Conservation (phyloP, 1,140 invertebrate genomes). For the Drosophila takahashii region DNA sequence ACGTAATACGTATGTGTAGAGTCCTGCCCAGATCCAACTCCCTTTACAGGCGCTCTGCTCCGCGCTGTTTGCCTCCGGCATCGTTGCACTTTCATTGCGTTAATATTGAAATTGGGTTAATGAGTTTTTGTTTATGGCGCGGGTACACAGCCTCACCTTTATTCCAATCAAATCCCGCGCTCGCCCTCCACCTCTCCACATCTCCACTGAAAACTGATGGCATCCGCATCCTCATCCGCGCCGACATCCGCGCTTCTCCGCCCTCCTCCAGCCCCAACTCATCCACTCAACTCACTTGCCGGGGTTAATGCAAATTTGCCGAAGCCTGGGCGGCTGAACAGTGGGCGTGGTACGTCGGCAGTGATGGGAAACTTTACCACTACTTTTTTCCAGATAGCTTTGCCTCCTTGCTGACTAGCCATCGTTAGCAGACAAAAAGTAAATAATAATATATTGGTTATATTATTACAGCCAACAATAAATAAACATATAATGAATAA, state of each 20-base stretch:
- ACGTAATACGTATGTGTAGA: background rate
- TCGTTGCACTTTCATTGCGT: conserved; percentile 62
- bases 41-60: background rate
- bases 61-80: conserved; percentile 55
- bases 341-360: conserved; percentile 2
- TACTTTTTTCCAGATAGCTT: background rate
- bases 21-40: conserved; percentile 5
- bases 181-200: background rate
- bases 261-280: background rate
- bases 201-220: background rate
- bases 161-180: conserved; percentile 2
- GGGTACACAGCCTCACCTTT: conserved; percentile 21
- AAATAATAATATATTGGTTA: too few relatives aligned
- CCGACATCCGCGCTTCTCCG: conserved; percentile 26
- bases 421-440: background rate
- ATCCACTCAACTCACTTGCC: conserved; percentile 4
- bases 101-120: conserved; percentile 81
- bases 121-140: conserved; percentile 78
- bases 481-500: too few relatives aligned
- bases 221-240: conserved; percentile 22
- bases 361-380: conserved; percentile 6
- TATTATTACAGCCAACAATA: too few relatives aligned
- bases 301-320: conserved; percentile 68
- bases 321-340: conserved; percentile 2
- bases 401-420: background rate